Base-by-base conservation (phyloP, 2,797 vertebrate genomes). In the Gambelia wislizenii region DNA sequence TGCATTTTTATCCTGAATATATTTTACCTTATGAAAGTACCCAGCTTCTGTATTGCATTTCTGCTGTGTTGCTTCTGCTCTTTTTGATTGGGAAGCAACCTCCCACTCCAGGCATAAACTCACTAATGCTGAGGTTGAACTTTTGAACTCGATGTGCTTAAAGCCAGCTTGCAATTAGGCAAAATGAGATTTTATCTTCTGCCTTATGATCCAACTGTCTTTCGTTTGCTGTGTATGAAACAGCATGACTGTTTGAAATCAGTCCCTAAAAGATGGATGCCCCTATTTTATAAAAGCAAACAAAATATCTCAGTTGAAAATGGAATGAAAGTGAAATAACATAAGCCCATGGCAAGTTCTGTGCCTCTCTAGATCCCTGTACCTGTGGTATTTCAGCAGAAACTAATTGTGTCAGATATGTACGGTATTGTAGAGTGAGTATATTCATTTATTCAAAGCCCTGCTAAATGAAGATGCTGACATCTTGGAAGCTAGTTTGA, bases 171-270 rank as follows among this genome's bases (percentile, higher is more conserved):
- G 67, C 84, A 87, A 80, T 84, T 80, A 87, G 54, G 47, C 81
- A 89, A 80, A 87, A 89, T 84, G 81, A 86, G 81, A 74, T 87
- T 89, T 84, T 85, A 84, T 76, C 70, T 84, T 79, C 69, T 44
- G 44, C 59, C 39, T 70, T 85, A 27, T 27, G 49, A 44, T 67
- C 67, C n/a, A n/a, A 59, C 52, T 16, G 44, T 76, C 78, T 88
- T 84, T 78, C n/a, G 10, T 56, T 83, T 39, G 78, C 42, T 42
- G n/a, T 75, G 84, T 75, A 75, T 91, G 75, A 87, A 91, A 84
- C 39, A 39, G 70, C 64, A 74, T 47, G 36, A 69, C 52, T 74
- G 22, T 79, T 74, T 76, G n/a, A 49, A 70, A 42, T 47, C 52
- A 83, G 33, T 77, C 76, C 33, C 90, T 67, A 18, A 1, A 1